phyloP scores from a whole-genome alignment of 2,113 vertebrate genomes.

The Meriones unguiculatus region DNA sequence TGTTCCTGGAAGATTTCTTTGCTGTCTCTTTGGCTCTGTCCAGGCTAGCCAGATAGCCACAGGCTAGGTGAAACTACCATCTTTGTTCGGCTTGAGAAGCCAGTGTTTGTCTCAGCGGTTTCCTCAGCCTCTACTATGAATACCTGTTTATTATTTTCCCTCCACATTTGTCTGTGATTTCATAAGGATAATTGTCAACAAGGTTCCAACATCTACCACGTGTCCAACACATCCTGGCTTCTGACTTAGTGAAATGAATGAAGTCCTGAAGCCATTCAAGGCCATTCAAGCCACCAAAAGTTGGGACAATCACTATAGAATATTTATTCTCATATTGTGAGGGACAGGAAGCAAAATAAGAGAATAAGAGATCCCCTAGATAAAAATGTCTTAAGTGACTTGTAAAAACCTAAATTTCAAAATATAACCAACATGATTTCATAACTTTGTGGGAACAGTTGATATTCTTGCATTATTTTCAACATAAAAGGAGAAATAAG shows the following conservation, averaged over 20 bases:
- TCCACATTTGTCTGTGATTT: background rate
- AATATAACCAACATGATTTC: background rate
- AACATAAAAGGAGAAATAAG: background rate
- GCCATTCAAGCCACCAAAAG: background rate
- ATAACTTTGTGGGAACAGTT: background rate
- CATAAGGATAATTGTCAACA: background rate
- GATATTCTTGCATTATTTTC: background rate
- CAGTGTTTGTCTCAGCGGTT: background rate
- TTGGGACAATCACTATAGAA: background rate
- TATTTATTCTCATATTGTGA: background rate
- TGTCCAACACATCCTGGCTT: background rate
- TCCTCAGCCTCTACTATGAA: background rate
- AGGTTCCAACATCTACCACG: background rate
- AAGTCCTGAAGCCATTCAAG: background rate
- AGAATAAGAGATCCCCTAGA: background rate
- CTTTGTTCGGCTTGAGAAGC: background rate
- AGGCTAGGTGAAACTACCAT: accelerated
- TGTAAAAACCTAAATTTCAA: background rate
- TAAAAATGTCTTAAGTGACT: background rate
- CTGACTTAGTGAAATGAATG: background rate
- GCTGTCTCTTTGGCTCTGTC: background rate
- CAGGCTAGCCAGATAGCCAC: background rate
- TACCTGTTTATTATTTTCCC: background rate
- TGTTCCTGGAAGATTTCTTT: background rate
- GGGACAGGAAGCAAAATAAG: background rate